Base-by-base conservation (phyloP, 2,113 vertebrate genomes). In the Prolemur simus region DNA sequence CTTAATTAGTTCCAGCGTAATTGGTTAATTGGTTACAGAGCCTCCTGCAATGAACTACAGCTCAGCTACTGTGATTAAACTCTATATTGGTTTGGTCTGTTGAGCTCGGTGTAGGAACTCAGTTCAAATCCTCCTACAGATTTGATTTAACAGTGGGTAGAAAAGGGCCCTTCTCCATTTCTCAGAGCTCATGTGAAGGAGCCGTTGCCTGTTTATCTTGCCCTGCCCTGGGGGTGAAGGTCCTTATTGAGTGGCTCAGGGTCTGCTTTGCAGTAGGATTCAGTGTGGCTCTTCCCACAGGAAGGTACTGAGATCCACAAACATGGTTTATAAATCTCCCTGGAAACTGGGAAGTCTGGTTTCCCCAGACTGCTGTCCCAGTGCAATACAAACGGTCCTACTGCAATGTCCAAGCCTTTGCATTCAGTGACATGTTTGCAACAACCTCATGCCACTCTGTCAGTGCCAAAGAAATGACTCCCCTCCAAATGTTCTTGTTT, bases 381-480 rank as follows among this genome's bases (percentile, higher is more conserved):
- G 15, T 0, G 4, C 25, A 9, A 12, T 15, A 32, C 54, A 45
- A 39, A 42, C 0, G 0, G 17, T 56, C 18, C 64, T 3, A 4
- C 12, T 25, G 66, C 23, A 3, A 5, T 3, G 6, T 11, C 3
- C 13, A 64, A 14, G 3, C 20, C 69, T 81, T 82, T 20, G 8
- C 14, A 21, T 17, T 66, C 39, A 15, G 63, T 17, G 4, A 3
- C 0, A 0, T 42, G 8, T n/a, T 80, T 83, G 34, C 6, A 11
- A 27, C 18, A 60, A 21, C 20, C 21, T 25, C 9, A 5, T 20
- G n/a, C 32, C 14, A 29, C 52, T 66, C 42, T 52, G 0, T 25
- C 47, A 2, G 5, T 49, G 68, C 63, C 27, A 32, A 64, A 74
- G 42, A 73, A 80, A 56, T 80, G 69, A 80, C 52, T 42, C 12